Base-by-base conservation (phyloP, 2,113 vertebrate genomes). In the Callionymus lyra region DNA sequence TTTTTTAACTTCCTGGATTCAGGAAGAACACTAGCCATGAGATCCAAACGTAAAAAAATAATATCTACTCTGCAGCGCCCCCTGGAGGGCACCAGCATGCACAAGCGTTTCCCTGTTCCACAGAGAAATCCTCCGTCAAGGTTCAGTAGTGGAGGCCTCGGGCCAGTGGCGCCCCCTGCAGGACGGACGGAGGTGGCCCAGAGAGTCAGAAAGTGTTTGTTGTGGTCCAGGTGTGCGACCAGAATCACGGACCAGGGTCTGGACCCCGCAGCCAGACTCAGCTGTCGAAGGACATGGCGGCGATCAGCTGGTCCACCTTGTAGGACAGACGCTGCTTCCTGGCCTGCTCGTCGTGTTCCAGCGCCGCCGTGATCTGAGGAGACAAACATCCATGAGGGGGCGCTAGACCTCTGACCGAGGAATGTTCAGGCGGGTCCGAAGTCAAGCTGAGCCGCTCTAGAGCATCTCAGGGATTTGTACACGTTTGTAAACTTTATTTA, bases 261-360 rank as follows among this genome's bases (percentile, higher is more conserved):
- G 18, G 18, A 40, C 37, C 6, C 6, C 51, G 38, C 34, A 38
- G 31, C 67, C 63, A 21, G 59, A 68, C 80, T 98, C 93, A 98
- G 89, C 93, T 97, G 82, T 99, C 95, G 0, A 92, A 71, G 52
- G 92, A 93, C 94, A 99, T 99, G 71, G 91, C 92, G 11, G 76
- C 74, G 16, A 99, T 94, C 34, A 98, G 89, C 63, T 98, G 93
- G 54, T 97, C 92, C 72, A 98, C 91, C 79, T 99, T 98, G 83
- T 91, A 94, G 0, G 91, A 87, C 77, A 99, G 76, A 16, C 89
- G 83, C 79, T 99, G 94, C 67, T 92, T 88, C 54, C 86, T 87
- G 0, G 93, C 95, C 68, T 97, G 93, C 12, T 99, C 94, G 0
- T 98, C 95, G 64, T 93, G 91, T 63, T 99, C 92, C 69, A 99